Percentiles rank a stretch among this genome's conserved stretches.
These are phyloP conservation scores for Reticulitermes lucifugus DNA, from an alignment of 2,888 invertebrate species.

Conservation along the genomic window DNA sequence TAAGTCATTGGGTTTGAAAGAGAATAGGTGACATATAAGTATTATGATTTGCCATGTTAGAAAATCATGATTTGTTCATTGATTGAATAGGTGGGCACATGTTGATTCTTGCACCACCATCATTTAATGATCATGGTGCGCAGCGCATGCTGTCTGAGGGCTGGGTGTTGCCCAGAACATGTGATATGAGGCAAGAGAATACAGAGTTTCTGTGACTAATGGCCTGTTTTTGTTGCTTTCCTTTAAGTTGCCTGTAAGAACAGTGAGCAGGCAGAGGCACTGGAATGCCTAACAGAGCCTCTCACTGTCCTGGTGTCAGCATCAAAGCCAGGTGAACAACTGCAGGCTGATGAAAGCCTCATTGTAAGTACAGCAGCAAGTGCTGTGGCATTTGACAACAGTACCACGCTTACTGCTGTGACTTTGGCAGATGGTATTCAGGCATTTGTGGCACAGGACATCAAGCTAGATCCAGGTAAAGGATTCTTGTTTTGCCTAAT, in stretches of 20 bases:
- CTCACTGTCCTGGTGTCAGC: constrained; percentile 6
- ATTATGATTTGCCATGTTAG: too few relatives aligned
- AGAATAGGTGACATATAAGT: too few relatives aligned
- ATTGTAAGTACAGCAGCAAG: background rate
- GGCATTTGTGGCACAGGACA: constrained; percentile 59
- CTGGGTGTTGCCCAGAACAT: too few relatives aligned
- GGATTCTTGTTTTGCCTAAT: too few relatives aligned
- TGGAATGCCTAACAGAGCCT: constrained; percentile 13
- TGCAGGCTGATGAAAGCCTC: background rate
- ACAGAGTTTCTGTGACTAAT: too few relatives aligned
- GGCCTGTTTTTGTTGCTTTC: background rate
- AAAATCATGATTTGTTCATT: too few relatives aligned
- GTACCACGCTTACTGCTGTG: constrained; percentile 59
- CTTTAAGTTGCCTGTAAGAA: background rate
- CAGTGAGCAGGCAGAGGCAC: background rate
- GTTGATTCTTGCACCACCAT: too few relatives aligned
- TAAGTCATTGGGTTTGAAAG: too few relatives aligned
- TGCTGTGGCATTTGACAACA: background rate
- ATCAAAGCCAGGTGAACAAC: background rate
- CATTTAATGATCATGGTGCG: too few relatives aligned
- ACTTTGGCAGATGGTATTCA: constrained; percentile 62
- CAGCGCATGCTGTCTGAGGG: too few relatives aligned
- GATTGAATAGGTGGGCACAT: too few relatives aligned
- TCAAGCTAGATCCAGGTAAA: constrained; percentile 29
- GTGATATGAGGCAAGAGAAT: too few relatives aligned